Evolutionary conservation across 30 jellyfish, hydroid and myxozoan species (phyloP).

Genomic region (Aurelia sp.): DNA sequence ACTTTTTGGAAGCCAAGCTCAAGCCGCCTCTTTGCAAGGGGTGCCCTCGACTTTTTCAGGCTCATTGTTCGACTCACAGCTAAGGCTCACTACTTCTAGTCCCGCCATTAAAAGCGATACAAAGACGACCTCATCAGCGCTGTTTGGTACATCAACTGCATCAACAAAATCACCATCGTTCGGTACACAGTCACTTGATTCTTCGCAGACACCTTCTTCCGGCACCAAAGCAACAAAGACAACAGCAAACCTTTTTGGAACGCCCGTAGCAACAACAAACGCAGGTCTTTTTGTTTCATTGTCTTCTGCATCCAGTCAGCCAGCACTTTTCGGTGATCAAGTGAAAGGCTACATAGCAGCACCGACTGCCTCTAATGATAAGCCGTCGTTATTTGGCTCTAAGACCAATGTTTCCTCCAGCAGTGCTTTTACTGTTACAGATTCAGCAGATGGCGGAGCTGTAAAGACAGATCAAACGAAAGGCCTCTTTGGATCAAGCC

Average conservation of each 20-base stretch:
- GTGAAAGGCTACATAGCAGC: neutral
- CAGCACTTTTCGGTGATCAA: neutral
- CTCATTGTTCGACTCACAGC: slow-evolving; percentile 9
- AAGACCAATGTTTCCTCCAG: neutral
- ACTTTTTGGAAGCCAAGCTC: slow-evolving; percentile 44
- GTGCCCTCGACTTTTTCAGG: slow-evolving; percentile 1
- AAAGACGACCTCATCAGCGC: neutral
- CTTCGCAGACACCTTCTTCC: neutral
- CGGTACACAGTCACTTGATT: neutral
- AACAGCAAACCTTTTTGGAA: neutral
- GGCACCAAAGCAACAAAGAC: neutral
- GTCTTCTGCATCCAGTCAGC: neutral
- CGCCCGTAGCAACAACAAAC: neutral
- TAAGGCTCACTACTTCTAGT: neutral
- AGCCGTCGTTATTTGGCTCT: no score
- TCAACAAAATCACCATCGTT: slow-evolving; percentile 32
- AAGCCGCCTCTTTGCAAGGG: neutral
- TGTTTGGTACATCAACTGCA: slow-evolving; percentile 42
- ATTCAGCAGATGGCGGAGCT: neutral
- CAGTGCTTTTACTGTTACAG: neutral
- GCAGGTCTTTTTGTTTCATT: no score
- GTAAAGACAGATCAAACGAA: neutral
- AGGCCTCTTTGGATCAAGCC: slow-evolving; percentile 42
- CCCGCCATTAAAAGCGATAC: neutral
- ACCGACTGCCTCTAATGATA: no score